A percentile compares a stretch with the other conserved stretches of the same genome.
Conservation (phyloP, 2,797 vertebrate genomes). For the Bradypodion ventrale region DNA sequence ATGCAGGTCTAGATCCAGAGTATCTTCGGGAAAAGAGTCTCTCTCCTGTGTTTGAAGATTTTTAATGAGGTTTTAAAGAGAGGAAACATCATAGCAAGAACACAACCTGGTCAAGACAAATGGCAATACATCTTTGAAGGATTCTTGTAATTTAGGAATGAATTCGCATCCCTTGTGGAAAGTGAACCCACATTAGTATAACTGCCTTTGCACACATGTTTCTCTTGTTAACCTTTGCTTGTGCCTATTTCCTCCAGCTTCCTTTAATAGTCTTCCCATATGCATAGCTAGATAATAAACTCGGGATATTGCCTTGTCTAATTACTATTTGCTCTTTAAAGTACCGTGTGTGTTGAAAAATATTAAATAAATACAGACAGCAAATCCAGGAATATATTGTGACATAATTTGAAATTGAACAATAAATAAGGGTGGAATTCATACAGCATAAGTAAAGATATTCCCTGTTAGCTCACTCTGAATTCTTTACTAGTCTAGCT, state of each 20-base stretch:
- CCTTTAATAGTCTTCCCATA: neutral
- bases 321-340: neutral
- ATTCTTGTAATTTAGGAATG: neutral
- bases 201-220: neutral
- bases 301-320: neutral
- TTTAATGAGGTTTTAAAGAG: neutral
- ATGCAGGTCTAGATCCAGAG: neutral
- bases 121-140: neutral
- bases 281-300: neutral
- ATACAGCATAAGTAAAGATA: neutral
- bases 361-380: neutral
- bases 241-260: neutral
- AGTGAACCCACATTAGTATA: neutral
- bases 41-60: neutral
- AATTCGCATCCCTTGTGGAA: neutral
- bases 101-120: neutral
- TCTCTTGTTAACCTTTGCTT: neutral
- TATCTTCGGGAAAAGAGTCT: neutral
- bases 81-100: slow-evolving; percentile 8
- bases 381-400: neutral
- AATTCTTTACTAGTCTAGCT: slow-evolving; percentile 20
- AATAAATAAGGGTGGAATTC: no score
- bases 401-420: neutral
- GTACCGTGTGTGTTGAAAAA: neutral
- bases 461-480: neutral